These are phyloP conservation scores for Platyscapa corneri DNA, from an alignment of 1,140 invertebrate genomes.

Conservation along the genomic window DNA sequence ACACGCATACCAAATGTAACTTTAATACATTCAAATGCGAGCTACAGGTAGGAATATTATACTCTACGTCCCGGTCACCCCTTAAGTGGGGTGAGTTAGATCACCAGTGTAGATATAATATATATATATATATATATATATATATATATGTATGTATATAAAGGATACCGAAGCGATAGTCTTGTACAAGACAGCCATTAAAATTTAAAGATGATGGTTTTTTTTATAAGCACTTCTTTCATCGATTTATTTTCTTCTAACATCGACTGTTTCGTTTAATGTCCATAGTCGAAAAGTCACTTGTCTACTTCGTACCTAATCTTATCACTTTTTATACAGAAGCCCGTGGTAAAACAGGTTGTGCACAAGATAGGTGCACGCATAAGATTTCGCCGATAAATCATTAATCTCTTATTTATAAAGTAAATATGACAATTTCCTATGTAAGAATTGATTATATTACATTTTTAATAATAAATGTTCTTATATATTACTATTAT, in stretches of 20 bases:
- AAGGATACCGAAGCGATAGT: background rate
- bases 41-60: conserved; percentile 70
- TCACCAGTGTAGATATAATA: no score
- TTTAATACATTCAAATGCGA: conserved; percentile 70
- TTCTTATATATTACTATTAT: background rate
- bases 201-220: conserved; percentile 32
- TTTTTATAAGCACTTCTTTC: conserved; percentile 30
- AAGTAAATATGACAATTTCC: conserved; percentile 26
- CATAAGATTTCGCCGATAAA: conserved; percentile 18
- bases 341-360: conserved; percentile 8
- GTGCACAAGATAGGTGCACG: background rate
- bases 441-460: conserved; percentile 1
- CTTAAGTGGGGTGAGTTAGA: conserved; percentile 64
- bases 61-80: conserved; percentile 65
- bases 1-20: conserved; percentile 47
- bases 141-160: conserved; percentile 50
- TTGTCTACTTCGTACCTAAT: conserved; percentile 41
- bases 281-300: conserved; percentile 24
- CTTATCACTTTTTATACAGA: conserved; percentile 41
- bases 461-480: background rate
- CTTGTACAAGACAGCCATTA: background rate
- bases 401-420: conserved; percentile 22
- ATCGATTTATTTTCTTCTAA: conserved; percentile 17
- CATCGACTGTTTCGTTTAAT: conserved; percentile 28
- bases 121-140: no score